A percentile compares a stretch with the other conserved stretches of the same genome.
These are phyloP conservation scores for Metridium senile DNA, from an alignment of 92 coral and sea anemone genomes.

Conservation along the genomic window DNA sequence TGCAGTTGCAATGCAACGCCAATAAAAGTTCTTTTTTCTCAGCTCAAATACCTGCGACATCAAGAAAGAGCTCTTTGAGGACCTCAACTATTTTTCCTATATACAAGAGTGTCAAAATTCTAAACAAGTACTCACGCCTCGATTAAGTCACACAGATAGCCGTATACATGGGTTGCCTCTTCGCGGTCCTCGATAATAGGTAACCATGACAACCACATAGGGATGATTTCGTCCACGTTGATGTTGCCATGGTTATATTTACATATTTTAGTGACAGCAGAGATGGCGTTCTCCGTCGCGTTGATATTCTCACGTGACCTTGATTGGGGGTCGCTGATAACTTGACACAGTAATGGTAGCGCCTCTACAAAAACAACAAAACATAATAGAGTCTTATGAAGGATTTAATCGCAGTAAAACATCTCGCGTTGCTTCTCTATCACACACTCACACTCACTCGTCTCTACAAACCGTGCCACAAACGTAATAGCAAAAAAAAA, in stretches of 20 bases:
- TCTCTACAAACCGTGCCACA: too few species aligned
- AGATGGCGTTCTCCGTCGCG: constrained; percentile 97
- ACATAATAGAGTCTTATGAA: too few species aligned
- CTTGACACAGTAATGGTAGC: constrained; percentile 77
- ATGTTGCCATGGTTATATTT: constrained; percentile 98
- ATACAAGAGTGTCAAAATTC: too few species aligned
- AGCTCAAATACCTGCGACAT: too few species aligned
- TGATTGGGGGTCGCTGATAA: constrained; percentile 78
- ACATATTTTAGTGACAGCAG: constrained; percentile 97
- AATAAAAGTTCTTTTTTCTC: too few species aligned
- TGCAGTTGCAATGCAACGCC: too few species aligned
- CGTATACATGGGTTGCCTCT: constrained; percentile 97
- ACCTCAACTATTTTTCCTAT: too few species aligned
- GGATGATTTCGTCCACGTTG: constrained; percentile 85
- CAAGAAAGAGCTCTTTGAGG: too few species aligned
- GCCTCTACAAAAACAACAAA: constrained; percentile 67
- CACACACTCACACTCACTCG: too few species aligned
- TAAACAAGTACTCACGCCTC: constrained; percentile 75
- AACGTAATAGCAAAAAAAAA: too few species aligned
- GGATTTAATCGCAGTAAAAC: too few species aligned
- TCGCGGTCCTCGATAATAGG: constrained; percentile 96
- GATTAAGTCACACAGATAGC: constrained; percentile 92
- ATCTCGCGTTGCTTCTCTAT: too few species aligned
- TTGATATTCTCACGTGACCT: constrained; percentile 93
- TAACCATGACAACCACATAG: constrained; percentile 85